Conservation (phyloP, 1,140 invertebrate genomes). For the Caenorhabditis elegans region DNA sequence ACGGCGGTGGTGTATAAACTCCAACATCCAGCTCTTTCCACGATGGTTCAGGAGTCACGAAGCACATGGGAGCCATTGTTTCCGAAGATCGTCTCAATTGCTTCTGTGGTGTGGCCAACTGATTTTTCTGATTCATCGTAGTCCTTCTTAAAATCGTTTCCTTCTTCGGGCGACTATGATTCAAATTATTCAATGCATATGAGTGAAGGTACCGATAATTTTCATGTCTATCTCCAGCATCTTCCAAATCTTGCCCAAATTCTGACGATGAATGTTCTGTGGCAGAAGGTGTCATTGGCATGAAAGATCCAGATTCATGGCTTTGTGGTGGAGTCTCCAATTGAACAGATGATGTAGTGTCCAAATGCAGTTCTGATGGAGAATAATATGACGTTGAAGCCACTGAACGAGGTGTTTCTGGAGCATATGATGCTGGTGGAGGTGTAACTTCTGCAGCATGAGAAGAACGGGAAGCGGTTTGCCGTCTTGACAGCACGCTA, state of each 20-base stretch:
- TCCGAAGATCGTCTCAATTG: background rate
- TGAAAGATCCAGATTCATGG: background rate
- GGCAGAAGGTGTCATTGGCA: background rate
- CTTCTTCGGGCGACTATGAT: background rate
- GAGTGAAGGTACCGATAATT: conserved; percentile 6
- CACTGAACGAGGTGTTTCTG: background rate
- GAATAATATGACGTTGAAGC: too few relatives aligned
- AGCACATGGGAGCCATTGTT: background rate
- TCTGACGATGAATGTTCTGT: background rate
- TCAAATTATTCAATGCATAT: background rate
- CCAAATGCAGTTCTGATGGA: too few relatives aligned
- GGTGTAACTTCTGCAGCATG: background rate
- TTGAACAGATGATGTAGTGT: too few relatives aligned
- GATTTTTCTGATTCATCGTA: background rate
- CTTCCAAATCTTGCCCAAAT: background rate
- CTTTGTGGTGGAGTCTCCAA: background rate
- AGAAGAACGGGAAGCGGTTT: background rate
- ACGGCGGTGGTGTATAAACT: background rate
- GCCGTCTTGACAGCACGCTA: background rate
- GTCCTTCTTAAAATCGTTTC: background rate
- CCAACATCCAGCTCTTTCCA: background rate
- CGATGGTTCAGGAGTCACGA: background rate
- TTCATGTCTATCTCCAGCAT: background rate
- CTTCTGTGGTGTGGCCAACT: background rate
- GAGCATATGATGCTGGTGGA: background rate